phyloP scores from a whole-genome alignment of 2,113 vertebrate species.

The Anguilla rostrata region DNA sequence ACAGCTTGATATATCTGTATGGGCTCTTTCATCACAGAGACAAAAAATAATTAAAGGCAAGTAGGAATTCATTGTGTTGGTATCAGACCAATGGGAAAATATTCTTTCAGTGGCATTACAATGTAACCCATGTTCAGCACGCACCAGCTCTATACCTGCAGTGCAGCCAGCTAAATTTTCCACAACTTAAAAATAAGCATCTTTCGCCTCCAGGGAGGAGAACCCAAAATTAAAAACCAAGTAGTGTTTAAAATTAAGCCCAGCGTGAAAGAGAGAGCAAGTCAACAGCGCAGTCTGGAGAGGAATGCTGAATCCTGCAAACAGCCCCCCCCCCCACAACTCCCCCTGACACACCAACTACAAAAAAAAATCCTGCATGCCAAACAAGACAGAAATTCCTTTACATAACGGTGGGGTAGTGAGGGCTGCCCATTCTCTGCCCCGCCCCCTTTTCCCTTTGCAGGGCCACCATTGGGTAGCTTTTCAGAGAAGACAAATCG shows the following conservation, averaged over 20 bases:
- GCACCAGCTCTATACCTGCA: not conserved
- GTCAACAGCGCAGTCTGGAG: no score
- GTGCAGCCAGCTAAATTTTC: not conserved
- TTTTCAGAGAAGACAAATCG: not conserved
- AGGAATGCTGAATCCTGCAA: not conserved
- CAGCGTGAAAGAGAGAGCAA: not conserved
- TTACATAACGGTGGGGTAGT: not conserved
- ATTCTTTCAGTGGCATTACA: not conserved
- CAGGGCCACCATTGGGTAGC: not conserved
- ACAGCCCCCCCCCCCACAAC: no score
- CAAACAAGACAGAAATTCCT: not conserved
- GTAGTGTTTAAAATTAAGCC: constrained; percentile 6
- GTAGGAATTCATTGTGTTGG: not conserved
- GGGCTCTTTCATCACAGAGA: no score
- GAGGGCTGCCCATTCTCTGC: no score
- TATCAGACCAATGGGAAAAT: not conserved
- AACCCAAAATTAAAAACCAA: not conserved
- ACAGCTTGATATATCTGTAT: not conserved
- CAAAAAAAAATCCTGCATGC: not conserved
- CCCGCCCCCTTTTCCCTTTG: not conserved
- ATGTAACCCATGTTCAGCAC: not conserved
- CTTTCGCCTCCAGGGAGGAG: not conserved
- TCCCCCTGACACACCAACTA: not conserved
- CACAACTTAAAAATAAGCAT: constrained; percentile 9
- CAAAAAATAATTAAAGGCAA: not conserved